A percentile compares a stretch with the other conserved stretches of the same genome.
Evolutionary conservation across 2,797 vertebrate species (phyloP).

Genomic region (Kryptolebias ocellatus): DNA sequence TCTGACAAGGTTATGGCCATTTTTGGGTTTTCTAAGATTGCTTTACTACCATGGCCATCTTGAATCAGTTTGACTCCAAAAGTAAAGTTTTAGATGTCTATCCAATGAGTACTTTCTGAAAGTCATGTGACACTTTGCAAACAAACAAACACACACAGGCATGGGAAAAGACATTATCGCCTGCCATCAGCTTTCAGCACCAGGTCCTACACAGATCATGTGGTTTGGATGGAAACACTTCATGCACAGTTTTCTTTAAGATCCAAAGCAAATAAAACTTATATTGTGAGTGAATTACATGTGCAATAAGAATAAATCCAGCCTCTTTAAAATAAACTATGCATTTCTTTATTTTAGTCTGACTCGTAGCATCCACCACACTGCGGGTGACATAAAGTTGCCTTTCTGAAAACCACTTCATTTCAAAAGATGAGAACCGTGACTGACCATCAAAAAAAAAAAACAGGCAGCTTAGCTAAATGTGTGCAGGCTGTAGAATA

Average conservation of each 20-base stretch:
- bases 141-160: too few relatives aligned
- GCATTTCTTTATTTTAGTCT: constrained; percentile 8
- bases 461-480: constrained; percentile 31
- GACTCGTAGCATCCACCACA: constrained; percentile 20
- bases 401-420: constrained; percentile 30
- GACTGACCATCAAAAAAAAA: constrained; percentile 50
- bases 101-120: too few relatives aligned
- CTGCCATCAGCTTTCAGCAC: too few relatives aligned
- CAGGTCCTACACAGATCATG: constrained; percentile 5
- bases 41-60: too few relatives aligned
- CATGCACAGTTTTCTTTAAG: constrained; percentile 10
- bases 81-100: too few relatives aligned
- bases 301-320: constrained; percentile 11
- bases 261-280: constrained; percentile 6
- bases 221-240: constrained; percentile 11
- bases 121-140: too few relatives aligned
- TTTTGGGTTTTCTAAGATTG: too few relatives aligned
- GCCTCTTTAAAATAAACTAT: constrained; percentile 16
- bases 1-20: too few relatives aligned
- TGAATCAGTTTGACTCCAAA: too few relatives aligned
- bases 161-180: too few relatives aligned
- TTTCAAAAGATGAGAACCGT: constrained; percentile 36
- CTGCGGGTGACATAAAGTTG: constrained; percentile 2
- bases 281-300: constrained; percentile 6
- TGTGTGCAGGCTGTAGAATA: constrained; percentile 39